Evolutionary conservation across 2,113 vertebrate genomes (phyloP), one percentile per base, ranked within the genome.

Genomic region (Mastomys coucha): DNA sequence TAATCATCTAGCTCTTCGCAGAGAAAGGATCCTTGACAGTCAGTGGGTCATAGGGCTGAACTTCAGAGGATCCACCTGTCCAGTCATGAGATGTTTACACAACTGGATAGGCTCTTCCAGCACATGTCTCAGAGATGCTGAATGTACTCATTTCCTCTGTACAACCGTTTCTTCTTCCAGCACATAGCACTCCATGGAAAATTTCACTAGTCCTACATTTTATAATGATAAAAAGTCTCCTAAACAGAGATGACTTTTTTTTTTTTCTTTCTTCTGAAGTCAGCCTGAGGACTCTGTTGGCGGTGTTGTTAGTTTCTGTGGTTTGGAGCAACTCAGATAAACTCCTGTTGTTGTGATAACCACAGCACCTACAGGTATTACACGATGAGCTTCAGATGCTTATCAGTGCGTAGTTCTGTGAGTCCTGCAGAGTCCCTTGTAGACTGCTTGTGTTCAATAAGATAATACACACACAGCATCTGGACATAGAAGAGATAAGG

Each of bases 1-100:
- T 95, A 80, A 89, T 53, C 93, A 10, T 91, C 91, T 72, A 70
- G 31, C 20, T 95, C 28, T 51, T 58, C 2, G 24, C 42, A n/a
- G 49, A 78, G 13, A 39, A 81, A 22, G 20, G 33, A 14, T 67
- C 51, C n/a, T 94, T 63, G 60, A 70, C 73, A 77, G 67, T 22
- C 56, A n/a, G 8, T 11, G 13, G 76, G 69, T 91, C 53, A 78
- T 49, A 69, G 4, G 12, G 49, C 5, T n/a, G 31, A 81, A 36
- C 63, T 49, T 73, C 7, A 26, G 36, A 91, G 28, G 39, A 20
- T 12, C 75, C 53, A 6, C 89, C 58, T 92, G n/a, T 89, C 22
- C 20, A 95, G 60, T 89, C 28, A 51, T 0, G 73, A 58, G 28
- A 53, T 2, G 2, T 70, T 58, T 65, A 78, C n/a, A 86, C 19